Conservation (phyloP, 64 coral and sea anemone species). For the Catalaphyllia jardinei region DNA sequence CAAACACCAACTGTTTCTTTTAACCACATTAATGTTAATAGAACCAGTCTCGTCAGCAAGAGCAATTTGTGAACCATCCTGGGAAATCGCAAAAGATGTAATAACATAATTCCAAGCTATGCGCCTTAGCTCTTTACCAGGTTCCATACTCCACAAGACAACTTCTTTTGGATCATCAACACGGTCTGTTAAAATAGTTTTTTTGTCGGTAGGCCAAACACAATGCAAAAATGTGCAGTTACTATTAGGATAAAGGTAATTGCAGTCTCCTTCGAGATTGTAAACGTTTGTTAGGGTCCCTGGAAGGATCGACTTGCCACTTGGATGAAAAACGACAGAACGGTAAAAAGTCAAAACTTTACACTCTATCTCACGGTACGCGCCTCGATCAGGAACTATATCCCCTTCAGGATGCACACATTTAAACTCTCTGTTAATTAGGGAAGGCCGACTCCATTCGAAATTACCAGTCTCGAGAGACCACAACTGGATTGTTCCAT, state of each 20-base stretch:
- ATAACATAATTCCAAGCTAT: neutral
- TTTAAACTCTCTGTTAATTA: neutral
- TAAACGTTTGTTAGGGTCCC: neutral
- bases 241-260: neutral
- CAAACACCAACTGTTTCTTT: neutral
- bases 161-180: neutral
- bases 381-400: neutral
- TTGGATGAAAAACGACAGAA: neutral
- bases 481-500: neutral
- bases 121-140: neutral
- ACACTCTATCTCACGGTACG: neutral
- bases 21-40: neutral
- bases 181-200: neutral
- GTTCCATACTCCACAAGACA: neutral
- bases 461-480: neutral
- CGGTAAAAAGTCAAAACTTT: neutral
- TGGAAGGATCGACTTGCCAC: neutral
- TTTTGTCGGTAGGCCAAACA: neutral
- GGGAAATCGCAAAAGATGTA: neutral
- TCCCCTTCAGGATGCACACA: neutral
- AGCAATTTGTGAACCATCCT: neutral
- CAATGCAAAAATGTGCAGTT: neutral
- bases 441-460: neutral
- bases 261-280: neutral
- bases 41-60: neutral